These are phyloP conservation scores for Pangasius larnaudii DNA, from an alignment of 2,797 vertebrate species.

Conservation along the genomic window DNA sequence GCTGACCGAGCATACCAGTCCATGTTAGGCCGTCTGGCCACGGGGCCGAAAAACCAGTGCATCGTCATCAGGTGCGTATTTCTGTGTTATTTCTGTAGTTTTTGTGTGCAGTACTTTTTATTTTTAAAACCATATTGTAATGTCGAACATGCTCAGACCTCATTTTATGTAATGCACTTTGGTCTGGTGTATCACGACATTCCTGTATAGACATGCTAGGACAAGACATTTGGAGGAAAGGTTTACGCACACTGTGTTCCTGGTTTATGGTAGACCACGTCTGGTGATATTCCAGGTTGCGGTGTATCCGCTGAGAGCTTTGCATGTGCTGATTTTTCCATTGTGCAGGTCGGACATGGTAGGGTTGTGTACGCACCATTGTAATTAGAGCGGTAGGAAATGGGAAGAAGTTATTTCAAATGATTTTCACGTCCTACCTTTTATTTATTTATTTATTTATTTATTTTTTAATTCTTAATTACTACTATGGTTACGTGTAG, in stretches of 20 bases:
- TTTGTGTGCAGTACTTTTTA: not conserved
- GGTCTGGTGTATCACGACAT: slow-evolving; percentile 2
- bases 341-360: not conserved
- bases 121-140: not conserved
- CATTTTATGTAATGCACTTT: not conserved
- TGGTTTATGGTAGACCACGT: not conserved
- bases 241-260: not conserved
- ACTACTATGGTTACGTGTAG: no score
- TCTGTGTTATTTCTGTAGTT: not conserved
- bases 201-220: not conserved
- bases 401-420: not conserved
- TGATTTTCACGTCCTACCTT: no score
- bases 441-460: no score
- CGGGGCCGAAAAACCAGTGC: slow-evolving; percentile 70
- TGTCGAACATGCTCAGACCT: not conserved
- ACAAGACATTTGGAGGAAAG: slow-evolving; percentile 7
- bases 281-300: not conserved
- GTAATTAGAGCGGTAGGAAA: not conserved
- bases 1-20: slow-evolving; percentile 74
- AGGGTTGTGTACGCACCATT: not conserved
- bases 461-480: not conserved
- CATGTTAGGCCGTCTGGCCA: slow-evolving; percentile 66
- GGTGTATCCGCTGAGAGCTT: not conserved
- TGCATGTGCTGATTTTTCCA: not conserved
- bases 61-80: slow-evolving; percentile 79